phyloP scores from a whole-genome alignment of 2,888 invertebrate genomes.

The Drosophila barbarae region DNA sequence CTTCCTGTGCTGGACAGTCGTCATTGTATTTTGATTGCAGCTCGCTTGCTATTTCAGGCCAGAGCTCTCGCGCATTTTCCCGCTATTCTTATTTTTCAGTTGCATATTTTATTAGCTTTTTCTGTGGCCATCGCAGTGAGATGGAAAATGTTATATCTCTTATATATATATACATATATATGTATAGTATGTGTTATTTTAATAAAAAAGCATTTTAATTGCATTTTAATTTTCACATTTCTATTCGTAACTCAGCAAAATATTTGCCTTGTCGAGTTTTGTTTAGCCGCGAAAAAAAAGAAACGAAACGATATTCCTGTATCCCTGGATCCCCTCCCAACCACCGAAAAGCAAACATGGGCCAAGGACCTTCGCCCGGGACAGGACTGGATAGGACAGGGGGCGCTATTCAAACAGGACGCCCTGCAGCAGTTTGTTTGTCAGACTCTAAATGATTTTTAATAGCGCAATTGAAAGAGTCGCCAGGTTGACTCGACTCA shows the following conservation, averaged over 20 bases:
- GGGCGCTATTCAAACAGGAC: constrained; percentile 35
- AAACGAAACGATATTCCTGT: background rate
- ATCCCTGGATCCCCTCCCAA: background rate
- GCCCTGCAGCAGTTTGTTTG: constrained; percentile 51
- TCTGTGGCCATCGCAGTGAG: background rate
- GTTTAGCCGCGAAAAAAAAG: background rate
- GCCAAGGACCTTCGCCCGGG: constrained; percentile 28
- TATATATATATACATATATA: no score
- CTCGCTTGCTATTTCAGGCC: constrained; percentile 47
- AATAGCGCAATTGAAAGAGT: constrained; percentile 57
- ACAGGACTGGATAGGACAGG: background rate
- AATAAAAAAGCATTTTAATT: constrained; percentile 46
- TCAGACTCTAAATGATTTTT: constrained; percentile 61
- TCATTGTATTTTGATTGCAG: constrained; percentile 48
- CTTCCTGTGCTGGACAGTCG: background rate
- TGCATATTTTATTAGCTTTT: constrained; percentile 52
- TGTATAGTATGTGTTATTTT: constrained; percentile 8
- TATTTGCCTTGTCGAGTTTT: constrained; percentile 37
- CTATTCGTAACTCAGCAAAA: constrained; percentile 21
- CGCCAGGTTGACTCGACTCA: constrained; percentile 43
- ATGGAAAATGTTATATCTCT: background rate
- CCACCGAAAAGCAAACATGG: constrained; percentile 1
- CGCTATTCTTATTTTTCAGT: constrained; percentile 18
- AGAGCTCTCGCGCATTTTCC: background rate
- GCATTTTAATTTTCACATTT: constrained; percentile 53